These are phyloP conservation scores for Sylvia atricapilla DNA, from an alignment of 2,113 vertebrate species.

Conservation along the genomic window DNA sequence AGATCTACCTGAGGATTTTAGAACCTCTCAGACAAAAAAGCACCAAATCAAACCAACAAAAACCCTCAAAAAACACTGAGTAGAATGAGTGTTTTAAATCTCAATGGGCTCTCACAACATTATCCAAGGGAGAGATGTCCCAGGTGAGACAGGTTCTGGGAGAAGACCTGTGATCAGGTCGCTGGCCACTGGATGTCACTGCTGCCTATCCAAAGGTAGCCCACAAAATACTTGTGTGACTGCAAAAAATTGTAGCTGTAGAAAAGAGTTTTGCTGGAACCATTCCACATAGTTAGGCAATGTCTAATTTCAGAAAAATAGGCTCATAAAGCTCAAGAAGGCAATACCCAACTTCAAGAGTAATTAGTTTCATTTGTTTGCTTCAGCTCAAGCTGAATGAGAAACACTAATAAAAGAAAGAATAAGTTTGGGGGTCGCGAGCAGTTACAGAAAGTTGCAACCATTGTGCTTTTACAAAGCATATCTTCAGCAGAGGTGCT, in stretches of 20 bases:
- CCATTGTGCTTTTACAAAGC: slow-evolving; percentile 52
- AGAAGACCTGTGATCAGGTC: slow-evolving; percentile 69
- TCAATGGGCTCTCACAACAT: not conserved
- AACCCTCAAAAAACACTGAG: not conserved
- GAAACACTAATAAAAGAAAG: slow-evolving; percentile 72
- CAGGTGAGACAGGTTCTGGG: not conserved
- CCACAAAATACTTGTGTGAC: slow-evolving; percentile 73
- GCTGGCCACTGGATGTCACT: slow-evolving; percentile 78
- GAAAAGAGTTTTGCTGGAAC: slow-evolving; percentile 75
- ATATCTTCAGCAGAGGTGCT: not conserved
- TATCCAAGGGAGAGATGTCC: not conserved
- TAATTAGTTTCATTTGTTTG: slow-evolving; percentile 81
- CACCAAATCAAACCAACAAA: accelerated
- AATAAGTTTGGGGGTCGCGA: slow-evolving; percentile 51
- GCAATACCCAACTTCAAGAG: slow-evolving; percentile 76
- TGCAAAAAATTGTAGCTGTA: slow-evolving; percentile 76
- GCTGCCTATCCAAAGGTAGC: slow-evolving; percentile 71
- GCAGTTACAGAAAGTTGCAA: slow-evolving; percentile 65
- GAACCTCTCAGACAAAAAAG: not conserved
- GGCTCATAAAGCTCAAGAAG: slow-evolving; percentile 78
- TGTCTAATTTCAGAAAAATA: slow-evolving; percentile 81
- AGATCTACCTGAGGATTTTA: not conserved
- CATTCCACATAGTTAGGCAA: slow-evolving; percentile 73
- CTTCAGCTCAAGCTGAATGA: slow-evolving; percentile 70
- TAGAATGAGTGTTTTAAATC: not conserved